Base-by-base conservation (phyloP, 2,888 invertebrate species). In the Limnephilus auricula region DNA sequence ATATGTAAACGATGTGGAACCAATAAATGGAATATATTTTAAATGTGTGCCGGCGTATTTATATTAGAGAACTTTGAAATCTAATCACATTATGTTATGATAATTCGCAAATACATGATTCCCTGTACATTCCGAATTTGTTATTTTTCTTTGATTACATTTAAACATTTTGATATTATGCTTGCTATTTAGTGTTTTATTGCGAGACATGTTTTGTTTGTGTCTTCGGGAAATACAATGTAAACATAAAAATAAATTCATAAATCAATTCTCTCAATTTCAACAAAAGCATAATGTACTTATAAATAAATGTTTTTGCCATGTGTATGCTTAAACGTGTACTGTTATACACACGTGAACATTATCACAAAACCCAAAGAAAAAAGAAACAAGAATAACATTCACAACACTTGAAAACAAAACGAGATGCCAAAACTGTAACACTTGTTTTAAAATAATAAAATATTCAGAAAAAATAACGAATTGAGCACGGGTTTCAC, bases 61-160 rank as follows among this genome's bases (percentile, higher is more conserved):
- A 1, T 15, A 50, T 40, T 15, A 15, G 9, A 65, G 9, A 65
- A n/a, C 6, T 65, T 65, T 25, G 65, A 65, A 65, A 65, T 65
- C 9, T 65, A 65, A n/a, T 65, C 65, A 65, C 25, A 65, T 65
- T 65, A 65, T 65, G 25, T 65, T 25, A 9, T 2, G 65, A n/a
- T 9, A 65, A 6, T 65, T 65, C 25, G 65, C 65, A 80, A 80
- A 32, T 37, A 88, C 13, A 89, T 82, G 31, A 37, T 93, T 95
- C 95, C 96, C 95, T 96, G 96, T 95, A 94, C 95, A 93, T 94
- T 95, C 95, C 95, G 95, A 95, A 95, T 95, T 95, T 95, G 95
- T 95, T 94, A 78, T 37, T 84, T 31, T 90, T 86, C 25, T 84
- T 85, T 85, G 79, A 84, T 94, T 94, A 94, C 95, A 95, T 79